Percentiles rank a stretch among this genome's conserved stretches.
Evolutionary conservation across 2,888 invertebrate genomes (phyloP).

Genomic region (Gisinianus flammeolus): DNA sequence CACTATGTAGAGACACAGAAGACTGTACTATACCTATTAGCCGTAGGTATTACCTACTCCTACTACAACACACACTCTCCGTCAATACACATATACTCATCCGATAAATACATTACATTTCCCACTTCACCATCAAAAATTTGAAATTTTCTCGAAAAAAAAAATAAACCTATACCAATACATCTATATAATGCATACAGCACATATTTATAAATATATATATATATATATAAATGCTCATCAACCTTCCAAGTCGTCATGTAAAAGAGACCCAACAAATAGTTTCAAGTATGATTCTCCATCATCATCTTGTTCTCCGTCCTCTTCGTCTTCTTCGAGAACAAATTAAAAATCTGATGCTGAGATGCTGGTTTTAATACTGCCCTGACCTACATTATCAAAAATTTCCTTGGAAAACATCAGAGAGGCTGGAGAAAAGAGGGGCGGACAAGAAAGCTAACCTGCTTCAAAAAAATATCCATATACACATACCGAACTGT

Average conservation of each 20-base stretch:
- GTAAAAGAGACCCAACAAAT: not conserved
- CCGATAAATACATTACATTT: no score
- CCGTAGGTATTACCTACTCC: no score
- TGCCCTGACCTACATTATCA: slow-evolving; percentile 59
- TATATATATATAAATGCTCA: no score
- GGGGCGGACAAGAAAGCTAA: slow-evolving; percentile 39
- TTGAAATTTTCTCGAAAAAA: no score
- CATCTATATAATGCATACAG: no score
- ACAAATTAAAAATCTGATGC: slow-evolving; percentile 58
- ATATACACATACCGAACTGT: not conserved
- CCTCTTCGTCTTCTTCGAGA: not conserved
- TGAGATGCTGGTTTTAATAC: slow-evolving; percentile 54
- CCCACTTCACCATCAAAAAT: not conserved
- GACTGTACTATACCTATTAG: no score
- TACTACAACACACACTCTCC: no score
- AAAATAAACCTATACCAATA: no score
- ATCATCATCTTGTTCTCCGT: not conserved
- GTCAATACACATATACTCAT: no score
- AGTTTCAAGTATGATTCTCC: not conserved
- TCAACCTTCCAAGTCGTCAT: not conserved
- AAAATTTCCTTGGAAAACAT: slow-evolving; percentile 54
- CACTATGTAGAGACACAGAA: no score
- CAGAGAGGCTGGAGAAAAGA: slow-evolving; percentile 43
- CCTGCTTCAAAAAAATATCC: not conserved
- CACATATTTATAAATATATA: no score